Conservation (phyloP, 1,140 invertebrate species). For the Drosophila baimaii region DNA sequence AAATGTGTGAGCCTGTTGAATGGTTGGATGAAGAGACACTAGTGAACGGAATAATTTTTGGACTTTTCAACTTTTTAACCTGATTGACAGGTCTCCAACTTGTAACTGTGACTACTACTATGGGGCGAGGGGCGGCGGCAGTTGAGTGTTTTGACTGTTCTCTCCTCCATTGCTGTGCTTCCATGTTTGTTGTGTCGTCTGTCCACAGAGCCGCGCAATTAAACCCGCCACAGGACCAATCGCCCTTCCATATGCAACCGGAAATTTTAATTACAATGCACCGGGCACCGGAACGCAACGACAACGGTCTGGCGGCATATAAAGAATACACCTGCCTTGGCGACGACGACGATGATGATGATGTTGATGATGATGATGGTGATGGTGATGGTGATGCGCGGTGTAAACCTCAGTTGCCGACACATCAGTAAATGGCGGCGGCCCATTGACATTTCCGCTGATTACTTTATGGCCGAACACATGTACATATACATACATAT, state of each 20-base stretch:
- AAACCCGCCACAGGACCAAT: conserved; percentile 59
- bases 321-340: conserved; percentile 54
- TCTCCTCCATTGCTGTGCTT: conserved; percentile 16
- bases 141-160: neutral
- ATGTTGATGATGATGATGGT: conserved; percentile 35
- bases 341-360: conserved; percentile 31
- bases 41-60: conserved; percentile 20
- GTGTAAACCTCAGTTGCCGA: conserved; percentile 78
- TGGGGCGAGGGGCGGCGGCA: neutral
- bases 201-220: conserved; percentile 52
- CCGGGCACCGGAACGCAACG: conserved; percentile 35
- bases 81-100: conserved; percentile 11
- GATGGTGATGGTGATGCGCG: conserved; percentile 31
- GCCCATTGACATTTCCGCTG: conserved; percentile 82
- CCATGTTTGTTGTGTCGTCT: conserved; percentile 46
- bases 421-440: conserved; percentile 81
- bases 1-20: conserved; percentile 13
- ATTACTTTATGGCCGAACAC: conserved; percentile 75
- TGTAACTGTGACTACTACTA: conserved; percentile 17
- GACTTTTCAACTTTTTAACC: conserved; percentile 10
- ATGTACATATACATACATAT: conserved; percentile 24
- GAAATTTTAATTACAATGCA: conserved; percentile 78
- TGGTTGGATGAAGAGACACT: neutral
- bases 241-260: conserved; percentile 61
- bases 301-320: neutral